phyloP scores from a whole-genome alignment of 2,888 invertebrate species.

The Stomorhina lunata region DNA sequence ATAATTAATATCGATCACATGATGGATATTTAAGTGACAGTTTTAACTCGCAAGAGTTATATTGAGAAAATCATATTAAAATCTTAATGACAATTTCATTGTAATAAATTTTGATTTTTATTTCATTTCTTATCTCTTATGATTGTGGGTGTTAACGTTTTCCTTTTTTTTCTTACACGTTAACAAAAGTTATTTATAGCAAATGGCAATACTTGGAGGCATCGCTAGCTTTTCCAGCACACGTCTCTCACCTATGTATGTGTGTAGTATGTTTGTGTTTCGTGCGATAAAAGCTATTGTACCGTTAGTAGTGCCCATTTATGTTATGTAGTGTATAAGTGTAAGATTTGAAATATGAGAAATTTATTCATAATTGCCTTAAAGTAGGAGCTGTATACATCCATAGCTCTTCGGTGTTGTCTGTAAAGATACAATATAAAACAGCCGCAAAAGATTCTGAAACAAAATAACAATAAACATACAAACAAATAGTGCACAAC shows the following conservation, averaged over 20 bases:
- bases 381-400: constrained; percentile 66
- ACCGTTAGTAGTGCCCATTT: constrained; percentile 74
- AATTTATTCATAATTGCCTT: constrained; percentile 75
- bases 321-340: constrained; percentile 66
- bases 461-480: too few species aligned
- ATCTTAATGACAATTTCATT: too few species aligned
- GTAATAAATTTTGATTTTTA: too few species aligned
- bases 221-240: constrained; percentile 20
- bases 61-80: too few species aligned
- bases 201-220: not conserved
- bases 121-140: too few species aligned
- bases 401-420: not conserved
- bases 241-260: constrained; percentile 46
- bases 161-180: too few species aligned
- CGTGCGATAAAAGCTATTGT: constrained; percentile 54
- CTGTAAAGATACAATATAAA: constrained; percentile 2
- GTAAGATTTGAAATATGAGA: constrained; percentile 75
- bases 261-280: not conserved
- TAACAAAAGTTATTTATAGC: not conserved
- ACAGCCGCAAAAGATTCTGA: constrained; percentile 48
- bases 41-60: too few species aligned
- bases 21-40: too few species aligned
- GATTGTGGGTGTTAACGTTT: too few species aligned
- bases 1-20: too few species aligned
- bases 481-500: constrained; percentile 36